phyloP scores from a whole-genome alignment of 2,888 invertebrate genomes.

The Rhagophthalmus giganteus region DNA sequence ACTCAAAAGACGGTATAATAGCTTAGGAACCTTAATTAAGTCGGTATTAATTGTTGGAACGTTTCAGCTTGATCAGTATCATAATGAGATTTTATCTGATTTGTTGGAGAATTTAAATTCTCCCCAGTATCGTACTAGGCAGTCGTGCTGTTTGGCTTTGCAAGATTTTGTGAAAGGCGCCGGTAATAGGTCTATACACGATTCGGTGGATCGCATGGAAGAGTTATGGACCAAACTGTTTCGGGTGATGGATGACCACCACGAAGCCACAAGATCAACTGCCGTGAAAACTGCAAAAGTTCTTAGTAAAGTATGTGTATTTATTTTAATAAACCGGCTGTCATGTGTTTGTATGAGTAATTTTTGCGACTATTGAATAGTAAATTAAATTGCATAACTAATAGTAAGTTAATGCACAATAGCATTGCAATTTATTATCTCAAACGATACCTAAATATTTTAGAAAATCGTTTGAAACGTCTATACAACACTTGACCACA shows the following conservation, averaged over 20 bases:
- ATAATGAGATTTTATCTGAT: constrained; percentile 80
- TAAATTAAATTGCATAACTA: too few species aligned
- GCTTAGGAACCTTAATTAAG: background rate
- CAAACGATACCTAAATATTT: too few species aligned
- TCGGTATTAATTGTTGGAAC: constrained; percentile 39
- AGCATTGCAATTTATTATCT: too few species aligned
- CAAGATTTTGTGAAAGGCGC: constrained; percentile 77
- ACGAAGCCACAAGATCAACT: constrained; percentile 79
- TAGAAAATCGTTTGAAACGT: background rate
- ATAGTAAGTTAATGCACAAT: too few species aligned
- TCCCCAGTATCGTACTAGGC: constrained; percentile 85
- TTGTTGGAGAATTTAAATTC: constrained; percentile 79
- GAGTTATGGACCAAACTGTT: constrained; percentile 82
- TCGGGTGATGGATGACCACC: constrained; percentile 92
- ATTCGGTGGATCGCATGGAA: constrained; percentile 54
- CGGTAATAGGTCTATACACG: constrained; percentile 52
- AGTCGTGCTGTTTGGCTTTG: constrained; percentile 87
- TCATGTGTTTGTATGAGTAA: too few species aligned
- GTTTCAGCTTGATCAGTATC: constrained; percentile 76
- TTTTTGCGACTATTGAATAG: too few species aligned
- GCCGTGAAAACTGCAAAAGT: constrained; percentile 72
- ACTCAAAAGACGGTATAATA: constrained; percentile 74
- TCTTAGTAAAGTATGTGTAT: constrained; percentile 68
- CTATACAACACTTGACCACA: too few species aligned
- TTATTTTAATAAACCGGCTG: too few species aligned